phyloP scores from a whole-genome alignment of 2,797 vertebrate species.

The Brachyrhaphis roseni region DNA sequence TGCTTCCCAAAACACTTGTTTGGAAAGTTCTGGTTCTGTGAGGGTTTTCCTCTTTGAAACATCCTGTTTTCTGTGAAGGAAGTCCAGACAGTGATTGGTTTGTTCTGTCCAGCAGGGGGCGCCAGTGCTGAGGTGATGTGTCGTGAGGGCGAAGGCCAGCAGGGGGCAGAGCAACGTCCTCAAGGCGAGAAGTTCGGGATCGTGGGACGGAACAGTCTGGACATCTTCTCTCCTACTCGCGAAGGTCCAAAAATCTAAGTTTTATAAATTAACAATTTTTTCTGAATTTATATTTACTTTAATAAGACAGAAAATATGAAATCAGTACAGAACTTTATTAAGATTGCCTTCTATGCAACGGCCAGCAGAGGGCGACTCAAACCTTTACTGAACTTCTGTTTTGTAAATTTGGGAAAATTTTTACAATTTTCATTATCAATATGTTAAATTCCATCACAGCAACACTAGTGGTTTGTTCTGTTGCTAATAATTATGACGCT shows the following conservation, averaged over 20 bases:
- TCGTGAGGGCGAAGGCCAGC: constrained; percentile 86
- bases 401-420: too few relatives aligned
- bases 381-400: too few relatives aligned
- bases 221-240: constrained; percentile 91
- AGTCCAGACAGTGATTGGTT: neutral
- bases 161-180: constrained; percentile 62
- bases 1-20: neutral
- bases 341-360: neutral
- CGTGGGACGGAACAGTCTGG: constrained; percentile 88
- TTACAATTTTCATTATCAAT: neutral
- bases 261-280: neutral
- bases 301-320: neutral
- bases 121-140: constrained; percentile 70
- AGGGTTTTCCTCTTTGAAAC: neutral
- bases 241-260: constrained; percentile 65
- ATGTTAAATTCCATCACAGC: neutral
- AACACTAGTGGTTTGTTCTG: neutral
- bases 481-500: neutral
- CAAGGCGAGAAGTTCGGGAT: constrained; percentile 76
- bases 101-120: constrained; percentile 50
- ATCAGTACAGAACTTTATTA: neutral
- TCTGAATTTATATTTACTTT: neutral
- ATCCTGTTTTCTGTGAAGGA: neutral
- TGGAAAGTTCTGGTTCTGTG: neutral
- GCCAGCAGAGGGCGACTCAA: neutral